These are phyloP conservation scores for Pseudolycoriella hygida DNA, from an alignment of 2,888 invertebrate genomes.

Conservation along the genomic window DNA sequence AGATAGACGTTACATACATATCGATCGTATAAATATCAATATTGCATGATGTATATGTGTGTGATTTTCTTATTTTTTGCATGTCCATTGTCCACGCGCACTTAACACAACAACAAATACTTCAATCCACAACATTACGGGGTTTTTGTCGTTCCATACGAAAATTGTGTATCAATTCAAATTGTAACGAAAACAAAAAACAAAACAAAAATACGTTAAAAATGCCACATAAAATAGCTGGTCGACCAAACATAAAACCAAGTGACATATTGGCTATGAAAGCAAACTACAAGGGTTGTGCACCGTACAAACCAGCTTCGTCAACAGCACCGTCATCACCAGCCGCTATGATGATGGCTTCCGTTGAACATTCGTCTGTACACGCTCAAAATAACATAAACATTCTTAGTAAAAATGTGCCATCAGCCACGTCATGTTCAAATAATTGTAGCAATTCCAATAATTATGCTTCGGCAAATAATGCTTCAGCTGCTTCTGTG, in stretches of 20 bases:
- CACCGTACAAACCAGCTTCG: conserved; percentile 14
- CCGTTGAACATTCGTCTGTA: not conserved
- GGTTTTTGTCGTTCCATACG: too few relatives aligned
- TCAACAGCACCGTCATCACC: not conserved
- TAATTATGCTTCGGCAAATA: not conserved
- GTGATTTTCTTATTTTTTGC: not conserved
- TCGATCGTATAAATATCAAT: not conserved
- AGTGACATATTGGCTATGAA: conserved; percentile 9
- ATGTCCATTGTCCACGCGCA: not conserved
- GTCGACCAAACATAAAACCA: conserved; percentile 2
- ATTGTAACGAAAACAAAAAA: not conserved
- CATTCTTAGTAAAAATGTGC: conserved; percentile 1
- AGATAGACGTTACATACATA: too few relatives aligned
- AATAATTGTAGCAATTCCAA: not conserved
- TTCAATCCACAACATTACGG: too few relatives aligned
- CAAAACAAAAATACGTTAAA: not conserved
- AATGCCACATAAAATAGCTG: conserved; percentile 1
- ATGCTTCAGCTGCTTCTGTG: conserved; percentile 1
- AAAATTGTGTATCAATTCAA: not conserved
- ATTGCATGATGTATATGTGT: conserved; percentile 2
- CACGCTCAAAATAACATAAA: conserved; percentile 1
- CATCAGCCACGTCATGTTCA: not conserved
- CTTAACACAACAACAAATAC: not conserved
- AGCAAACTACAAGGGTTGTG: conserved; percentile 15
- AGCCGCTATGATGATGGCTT: conserved; percentile 2